Conservation (phyloP, 2,113 vertebrate species). For the Chaetops frenatus region DNA sequence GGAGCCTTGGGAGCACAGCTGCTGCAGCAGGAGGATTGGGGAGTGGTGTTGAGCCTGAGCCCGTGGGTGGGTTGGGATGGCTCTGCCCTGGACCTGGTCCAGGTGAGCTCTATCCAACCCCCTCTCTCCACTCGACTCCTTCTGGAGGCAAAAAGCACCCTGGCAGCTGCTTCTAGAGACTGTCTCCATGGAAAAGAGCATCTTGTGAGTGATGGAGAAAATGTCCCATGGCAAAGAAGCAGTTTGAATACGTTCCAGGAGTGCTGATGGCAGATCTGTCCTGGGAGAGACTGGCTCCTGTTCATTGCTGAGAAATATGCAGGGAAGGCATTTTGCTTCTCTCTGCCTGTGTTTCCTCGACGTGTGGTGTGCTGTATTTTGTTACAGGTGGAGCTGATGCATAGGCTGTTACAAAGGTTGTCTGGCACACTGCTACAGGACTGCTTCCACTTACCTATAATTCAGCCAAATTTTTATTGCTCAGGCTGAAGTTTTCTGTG, state of each 20-base stretch:
- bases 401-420: background rate
- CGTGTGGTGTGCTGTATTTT: background rate
- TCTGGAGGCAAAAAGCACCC: background rate
- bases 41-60: background rate
- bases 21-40: background rate
- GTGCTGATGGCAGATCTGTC: background rate
- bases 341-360: background rate
- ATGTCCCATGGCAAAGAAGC: background rate
- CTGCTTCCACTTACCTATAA: background rate
- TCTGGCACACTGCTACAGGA: background rate
- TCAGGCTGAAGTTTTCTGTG: constrained; percentile 5
- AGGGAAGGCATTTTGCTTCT: background rate
- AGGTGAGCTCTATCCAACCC: background rate
- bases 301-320: background rate
- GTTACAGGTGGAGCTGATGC: constrained; percentile 34
- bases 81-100: background rate
- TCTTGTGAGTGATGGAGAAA: background rate
- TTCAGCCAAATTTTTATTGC: constrained; percentile 33
- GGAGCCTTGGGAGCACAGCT: background rate
- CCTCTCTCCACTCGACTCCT: background rate
- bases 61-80: background rate
- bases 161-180: background rate
- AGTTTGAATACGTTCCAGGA: background rate
- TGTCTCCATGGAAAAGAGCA: background rate
- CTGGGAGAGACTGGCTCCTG: background rate